phyloP scores from a whole-genome alignment of 1,140 invertebrate species.

The Nasonia giraulti region DNA sequence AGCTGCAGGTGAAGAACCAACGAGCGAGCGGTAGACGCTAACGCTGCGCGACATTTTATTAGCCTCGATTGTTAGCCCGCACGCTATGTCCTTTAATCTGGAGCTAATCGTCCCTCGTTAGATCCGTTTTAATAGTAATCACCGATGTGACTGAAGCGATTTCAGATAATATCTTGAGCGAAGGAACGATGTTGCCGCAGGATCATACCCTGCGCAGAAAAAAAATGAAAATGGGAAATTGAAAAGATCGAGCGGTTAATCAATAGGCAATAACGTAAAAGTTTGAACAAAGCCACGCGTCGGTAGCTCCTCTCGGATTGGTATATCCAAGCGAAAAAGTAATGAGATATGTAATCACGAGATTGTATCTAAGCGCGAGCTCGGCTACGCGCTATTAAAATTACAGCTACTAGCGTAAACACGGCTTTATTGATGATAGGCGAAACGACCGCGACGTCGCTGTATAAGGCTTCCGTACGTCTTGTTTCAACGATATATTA shows the following conservation, averaged over 20 bases:
- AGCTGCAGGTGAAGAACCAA: neutral
- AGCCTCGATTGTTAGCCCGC: neutral
- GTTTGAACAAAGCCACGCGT: neutral
- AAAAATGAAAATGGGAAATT: neutral
- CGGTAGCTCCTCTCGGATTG: neutral
- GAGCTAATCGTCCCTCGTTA: too few relatives aligned
- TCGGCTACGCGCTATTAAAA: conserved; percentile 15
- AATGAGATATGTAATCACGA: conserved; percentile 8
- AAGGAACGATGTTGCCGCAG: too few relatives aligned
- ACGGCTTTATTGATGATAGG: conserved; percentile 10
- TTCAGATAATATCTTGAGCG: neutral
- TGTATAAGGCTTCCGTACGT: neutral
- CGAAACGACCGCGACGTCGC: neutral
- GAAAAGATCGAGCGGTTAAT: neutral
- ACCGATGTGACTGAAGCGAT: neutral
- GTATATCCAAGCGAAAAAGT: neutral
- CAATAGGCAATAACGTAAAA: neutral
- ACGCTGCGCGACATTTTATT: neutral
- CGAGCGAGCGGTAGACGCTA: neutral
- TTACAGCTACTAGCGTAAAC: conserved; percentile 22
- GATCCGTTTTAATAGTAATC: neutral
- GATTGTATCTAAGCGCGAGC: neutral
- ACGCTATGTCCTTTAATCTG: too few relatives aligned
- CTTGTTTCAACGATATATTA: neutral
- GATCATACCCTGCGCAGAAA: too few relatives aligned